Evolutionary conservation across 2,797 vertebrate species (phyloP).

Genomic region (Bufotes viridis): DNA sequence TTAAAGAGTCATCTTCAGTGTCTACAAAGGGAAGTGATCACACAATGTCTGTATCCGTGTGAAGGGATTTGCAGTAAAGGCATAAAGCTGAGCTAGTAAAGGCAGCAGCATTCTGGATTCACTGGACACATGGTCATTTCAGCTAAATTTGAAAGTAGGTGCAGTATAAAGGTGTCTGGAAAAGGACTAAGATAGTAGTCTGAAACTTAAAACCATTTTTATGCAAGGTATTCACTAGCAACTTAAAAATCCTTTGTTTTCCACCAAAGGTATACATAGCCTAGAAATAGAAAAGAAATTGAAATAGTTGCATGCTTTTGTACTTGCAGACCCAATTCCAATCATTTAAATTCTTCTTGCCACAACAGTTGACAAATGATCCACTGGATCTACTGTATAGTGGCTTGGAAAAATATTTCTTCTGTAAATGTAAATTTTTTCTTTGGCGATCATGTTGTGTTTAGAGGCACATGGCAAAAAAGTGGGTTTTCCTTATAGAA

Average conservation of each 20-base stretch:
- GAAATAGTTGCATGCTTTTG: neutral
- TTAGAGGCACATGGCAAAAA: no score
- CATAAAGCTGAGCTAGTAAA: neutral
- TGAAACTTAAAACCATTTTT: no score
- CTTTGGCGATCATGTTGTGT: no score
- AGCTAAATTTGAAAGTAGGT: neutral
- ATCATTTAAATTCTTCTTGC: neutral
- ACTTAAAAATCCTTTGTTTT: neutral
- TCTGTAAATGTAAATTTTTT: neutral
- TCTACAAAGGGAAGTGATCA: neutral
- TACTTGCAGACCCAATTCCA: neutral
- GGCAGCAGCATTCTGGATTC: neutral
- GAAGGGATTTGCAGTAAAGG: neutral
- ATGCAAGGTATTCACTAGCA: neutral
- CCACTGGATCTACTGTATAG: neutral
- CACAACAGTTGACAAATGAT: neutral
- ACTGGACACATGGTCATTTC: neutral
- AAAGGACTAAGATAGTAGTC: neutral
- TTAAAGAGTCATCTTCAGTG: neutral
- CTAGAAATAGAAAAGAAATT: neutral
- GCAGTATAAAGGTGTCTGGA: neutral
- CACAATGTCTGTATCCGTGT: neutral
- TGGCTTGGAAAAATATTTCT: neutral
- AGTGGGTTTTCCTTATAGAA: no score
- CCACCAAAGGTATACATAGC: neutral